Base-by-base conservation (phyloP, 2,797 vertebrate species). In the Xerus rutilus region DNA sequence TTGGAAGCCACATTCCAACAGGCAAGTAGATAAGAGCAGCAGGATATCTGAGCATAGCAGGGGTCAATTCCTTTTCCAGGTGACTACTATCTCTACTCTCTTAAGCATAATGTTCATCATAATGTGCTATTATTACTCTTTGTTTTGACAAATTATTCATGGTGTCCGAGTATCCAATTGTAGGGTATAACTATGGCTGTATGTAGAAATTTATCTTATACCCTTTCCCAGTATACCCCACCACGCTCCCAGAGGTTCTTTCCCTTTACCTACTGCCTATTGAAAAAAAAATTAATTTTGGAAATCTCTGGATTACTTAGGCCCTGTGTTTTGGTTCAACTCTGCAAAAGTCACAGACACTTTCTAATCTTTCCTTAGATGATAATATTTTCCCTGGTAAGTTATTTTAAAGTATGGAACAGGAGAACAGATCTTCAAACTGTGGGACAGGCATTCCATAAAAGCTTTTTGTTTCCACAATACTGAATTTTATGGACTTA, bases 321-420 rank as follows among this genome's bases (percentile, higher is more conserved):
- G 23, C 15, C 14, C 30, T 9, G 30, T 91, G 30, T 69, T 86
- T 90, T 95, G 39, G 20, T 82, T 62, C 70, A 77, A 52, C 3
- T 78, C 65, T 74, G n/a, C 32, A 52, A 18, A 83, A 69, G 47
- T 86, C 64, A 77, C 17, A 81, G 43, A 32, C 76, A 69, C 52
- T 78, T 91, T 95, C 70, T 21, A 83, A 0, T 70, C 30, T 92
- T 74, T 81, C 64, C 13, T 43, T 73, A 89, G 35, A 52, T 82
- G 17, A 64, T 54, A 81, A 90, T 43, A 74, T 65, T 32, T 64
- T 65, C 65, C 15, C 13, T 14, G 32, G n/a, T 67, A 67, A 83
- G 32, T 57, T 87, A 79, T 79, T 91, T 95, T 65, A 97, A 96
- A 79, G 86, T 83, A 89, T 85, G 18, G 86, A 89, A 76, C 3